phyloP scores from a whole-genome alignment of 2,797 vertebrate genomes.

The Columba guinea region DNA sequence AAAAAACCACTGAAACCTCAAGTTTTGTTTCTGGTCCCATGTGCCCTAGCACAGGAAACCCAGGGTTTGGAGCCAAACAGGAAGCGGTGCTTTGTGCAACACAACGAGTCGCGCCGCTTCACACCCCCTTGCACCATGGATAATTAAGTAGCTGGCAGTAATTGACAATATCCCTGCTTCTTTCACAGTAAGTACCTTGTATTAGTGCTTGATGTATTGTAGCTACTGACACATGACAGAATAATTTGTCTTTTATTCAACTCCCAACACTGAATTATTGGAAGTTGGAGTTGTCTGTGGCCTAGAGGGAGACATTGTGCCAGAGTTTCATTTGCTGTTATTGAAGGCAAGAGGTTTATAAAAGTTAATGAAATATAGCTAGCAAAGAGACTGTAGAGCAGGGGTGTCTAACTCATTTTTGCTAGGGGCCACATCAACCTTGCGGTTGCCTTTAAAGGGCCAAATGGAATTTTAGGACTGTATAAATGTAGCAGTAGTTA shows the following conservation, averaged over 20 bases:
- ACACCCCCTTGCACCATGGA: neutral
- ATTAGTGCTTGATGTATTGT: conserved; percentile 1
- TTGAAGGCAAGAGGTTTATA: conserved; percentile 68
- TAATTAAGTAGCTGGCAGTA: conserved; percentile 24
- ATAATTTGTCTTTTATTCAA: conserved; percentile 46
- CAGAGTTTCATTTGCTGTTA: conserved; percentile 48
- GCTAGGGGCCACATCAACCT: too few species aligned
- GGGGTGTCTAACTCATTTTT: neutral
- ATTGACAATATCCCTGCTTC: neutral
- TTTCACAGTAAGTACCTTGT: conserved; percentile 8
- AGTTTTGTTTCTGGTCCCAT: neutral
- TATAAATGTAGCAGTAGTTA: too few species aligned
- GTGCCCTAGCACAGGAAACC: neutral
- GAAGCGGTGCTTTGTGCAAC: neutral
- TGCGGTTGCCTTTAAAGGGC: too few species aligned
- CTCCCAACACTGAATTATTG: conserved; percentile 41
- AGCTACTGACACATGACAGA: conserved; percentile 12
- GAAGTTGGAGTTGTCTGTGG: conserved; percentile 13
- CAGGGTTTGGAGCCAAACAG: neutral
- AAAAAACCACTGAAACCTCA: neutral
- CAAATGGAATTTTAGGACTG: too few species aligned
- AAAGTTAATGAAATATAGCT: conserved; percentile 61
- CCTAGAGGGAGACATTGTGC: conserved; percentile 37
- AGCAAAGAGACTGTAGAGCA: neutral
- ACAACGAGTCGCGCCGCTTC: fast-evolving